Percentiles rank a stretch among this genome's conserved stretches.
Evolutionary conservation across 2,113 vertebrate genomes (phyloP).

Genomic region (Nerophis lumbriciformis): DNA sequence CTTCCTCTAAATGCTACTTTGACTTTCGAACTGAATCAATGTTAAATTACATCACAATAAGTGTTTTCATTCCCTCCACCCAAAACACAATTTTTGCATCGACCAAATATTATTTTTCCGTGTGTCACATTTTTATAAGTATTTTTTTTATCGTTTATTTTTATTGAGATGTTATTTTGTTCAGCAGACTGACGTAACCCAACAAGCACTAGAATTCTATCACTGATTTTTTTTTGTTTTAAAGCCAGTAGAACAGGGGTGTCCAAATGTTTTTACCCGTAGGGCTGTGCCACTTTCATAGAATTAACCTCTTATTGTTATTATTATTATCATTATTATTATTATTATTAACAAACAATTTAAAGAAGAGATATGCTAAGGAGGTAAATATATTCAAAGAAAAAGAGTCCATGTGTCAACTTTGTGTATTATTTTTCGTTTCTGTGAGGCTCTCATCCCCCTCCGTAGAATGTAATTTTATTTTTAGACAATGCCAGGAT

Average conservation of each 20-base stretch:
- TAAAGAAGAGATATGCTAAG: neutral
- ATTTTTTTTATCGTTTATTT: constrained; percentile 22
- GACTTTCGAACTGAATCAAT: constrained; percentile 21
- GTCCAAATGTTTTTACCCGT: too few relatives aligned
- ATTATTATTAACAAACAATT: neutral
- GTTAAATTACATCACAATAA: constrained; percentile 13
- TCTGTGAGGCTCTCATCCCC: too few relatives aligned
- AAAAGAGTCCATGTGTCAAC: neutral
- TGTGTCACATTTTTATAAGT: constrained; percentile 43
- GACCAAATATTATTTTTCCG: constrained; percentile 46
- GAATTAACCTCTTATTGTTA: neutral
- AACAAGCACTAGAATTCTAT: constrained; percentile 33
- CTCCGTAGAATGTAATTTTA: too few relatives aligned
- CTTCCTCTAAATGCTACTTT: constrained; percentile 15
- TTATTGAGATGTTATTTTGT: constrained; percentile 21
- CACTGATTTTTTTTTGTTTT: neutral
- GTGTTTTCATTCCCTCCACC: constrained; percentile 8
- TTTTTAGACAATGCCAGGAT: neutral
- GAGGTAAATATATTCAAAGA: too few relatives aligned
- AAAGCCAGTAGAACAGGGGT: constrained; percentile 16
- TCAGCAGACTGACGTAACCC: neutral
- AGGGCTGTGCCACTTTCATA: neutral
- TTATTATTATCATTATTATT: neutral
- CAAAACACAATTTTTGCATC: constrained; percentile 31
- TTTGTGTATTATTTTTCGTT: neutral